phyloP scores from a whole-genome alignment of 2,113 vertebrate species.

The Drymodes brunneopygia region DNA sequence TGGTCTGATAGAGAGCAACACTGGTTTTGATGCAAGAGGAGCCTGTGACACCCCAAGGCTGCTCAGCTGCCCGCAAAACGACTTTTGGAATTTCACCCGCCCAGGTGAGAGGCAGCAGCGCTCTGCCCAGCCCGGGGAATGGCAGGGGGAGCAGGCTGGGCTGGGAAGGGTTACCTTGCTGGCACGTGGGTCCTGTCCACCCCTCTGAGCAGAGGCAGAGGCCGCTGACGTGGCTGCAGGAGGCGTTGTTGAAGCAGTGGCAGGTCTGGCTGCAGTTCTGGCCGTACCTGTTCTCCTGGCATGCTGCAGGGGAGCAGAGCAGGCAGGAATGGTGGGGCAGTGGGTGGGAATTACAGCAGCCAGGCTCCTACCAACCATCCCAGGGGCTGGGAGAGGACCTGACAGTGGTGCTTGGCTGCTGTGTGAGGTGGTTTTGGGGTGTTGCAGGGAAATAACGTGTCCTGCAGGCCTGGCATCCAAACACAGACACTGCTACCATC shows the following conservation, averaged over 20 bases:
- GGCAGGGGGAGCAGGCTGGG: background rate
- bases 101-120: background rate
- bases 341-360: background rate
- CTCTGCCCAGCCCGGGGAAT: rapidly evolving
- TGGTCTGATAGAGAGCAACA: background rate
- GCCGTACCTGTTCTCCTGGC: slow-evolving; percentile 78
- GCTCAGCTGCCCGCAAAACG: background rate
- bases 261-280: slow-evolving; percentile 83
- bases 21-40: background rate
- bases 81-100: background rate
- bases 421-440: background rate
- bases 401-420: rapidly evolving
- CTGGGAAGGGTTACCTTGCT: slow-evolving; percentile 70
- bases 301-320: slow-evolving; percentile 68
- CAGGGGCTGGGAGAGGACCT: background rate
- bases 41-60: rapidly evolving
- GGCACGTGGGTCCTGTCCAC: slow-evolving; percentile 84
- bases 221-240: slow-evolving; percentile 80
- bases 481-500: rapidly evolving
- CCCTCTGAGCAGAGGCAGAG: slow-evolving; percentile 80
- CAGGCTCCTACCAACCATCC: background rate
- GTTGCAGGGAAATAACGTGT: background rate
- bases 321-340: background rate
- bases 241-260: slow-evolving; percentile 77
- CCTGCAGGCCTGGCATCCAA: background rate